A percentile compares a stretch with the other conserved stretches of the same genome.
Evolutionary conservation across 1,140 invertebrate species (phyloP).

Genomic region (Apocrypta bakeri): DNA sequence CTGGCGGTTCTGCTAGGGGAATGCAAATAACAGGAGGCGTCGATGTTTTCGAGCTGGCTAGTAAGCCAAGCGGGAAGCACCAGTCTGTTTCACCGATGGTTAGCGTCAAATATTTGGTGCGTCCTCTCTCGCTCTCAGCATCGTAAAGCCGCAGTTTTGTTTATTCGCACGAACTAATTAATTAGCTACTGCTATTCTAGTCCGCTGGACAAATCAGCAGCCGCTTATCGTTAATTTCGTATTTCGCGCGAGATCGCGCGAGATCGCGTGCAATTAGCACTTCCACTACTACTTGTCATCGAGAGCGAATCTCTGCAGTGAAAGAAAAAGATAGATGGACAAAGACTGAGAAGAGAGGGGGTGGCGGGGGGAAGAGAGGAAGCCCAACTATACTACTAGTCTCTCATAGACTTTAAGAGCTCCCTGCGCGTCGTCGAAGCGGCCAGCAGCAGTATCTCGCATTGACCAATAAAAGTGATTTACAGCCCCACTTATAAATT

Average conservation of each 20-base stretch:
- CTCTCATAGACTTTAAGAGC: background rate
- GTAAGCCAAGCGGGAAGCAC: constrained; percentile 63
- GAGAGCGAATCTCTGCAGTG: background rate
- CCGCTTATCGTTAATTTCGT: background rate
- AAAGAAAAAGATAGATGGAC: no score
- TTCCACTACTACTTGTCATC: background rate
- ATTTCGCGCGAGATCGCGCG: constrained; percentile 50
- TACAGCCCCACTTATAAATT: constrained; percentile 29
- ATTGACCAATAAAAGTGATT: constrained; percentile 50
- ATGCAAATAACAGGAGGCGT: constrained; percentile 73
- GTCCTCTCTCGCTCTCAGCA: constrained; percentile 60
- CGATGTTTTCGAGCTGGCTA: constrained; percentile 73
- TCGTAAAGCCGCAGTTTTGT: constrained; percentile 64
- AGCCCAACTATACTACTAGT: no score
- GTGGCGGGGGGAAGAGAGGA: no score
- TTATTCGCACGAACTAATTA: constrained; percentile 66
- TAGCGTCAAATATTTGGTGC: constrained; percentile 75
- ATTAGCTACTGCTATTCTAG: constrained; percentile 57
- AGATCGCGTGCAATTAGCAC: constrained; percentile 49
- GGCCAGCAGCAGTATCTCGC: constrained; percentile 38
- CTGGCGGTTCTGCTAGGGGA: constrained; percentile 63
- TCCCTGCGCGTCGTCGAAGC: background rate
- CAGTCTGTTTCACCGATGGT: constrained; percentile 70
- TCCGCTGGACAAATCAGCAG: background rate
- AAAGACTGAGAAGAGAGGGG: no score